Evolutionary conservation across 2,888 invertebrate genomes (phyloP).

Genomic region (Halictus ligatus): DNA sequence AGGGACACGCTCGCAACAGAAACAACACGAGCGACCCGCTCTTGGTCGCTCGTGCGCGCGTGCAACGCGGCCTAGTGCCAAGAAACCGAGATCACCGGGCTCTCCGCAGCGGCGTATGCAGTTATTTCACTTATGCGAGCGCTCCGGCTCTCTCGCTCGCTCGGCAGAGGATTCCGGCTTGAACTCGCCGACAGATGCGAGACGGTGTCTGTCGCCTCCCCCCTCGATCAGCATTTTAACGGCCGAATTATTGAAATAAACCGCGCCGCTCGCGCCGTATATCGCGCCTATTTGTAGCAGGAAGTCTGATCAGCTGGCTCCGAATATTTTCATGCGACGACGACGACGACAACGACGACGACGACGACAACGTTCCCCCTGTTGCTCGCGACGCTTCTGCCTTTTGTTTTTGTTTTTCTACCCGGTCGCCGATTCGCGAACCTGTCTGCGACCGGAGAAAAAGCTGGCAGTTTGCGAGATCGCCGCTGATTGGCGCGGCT

Average conservation of each 20-base stretch:
- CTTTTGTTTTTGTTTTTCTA: background rate
- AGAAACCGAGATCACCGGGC: slow-evolving; percentile 65
- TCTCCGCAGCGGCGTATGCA: slow-evolving; percentile 32
- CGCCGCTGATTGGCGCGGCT: slow-evolving; percentile 15
- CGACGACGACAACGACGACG: background rate
- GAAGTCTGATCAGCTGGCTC: slow-evolving; percentile 48
- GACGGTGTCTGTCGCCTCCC: slow-evolving; percentile 67
- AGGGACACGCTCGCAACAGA: slow-evolving; percentile 8
- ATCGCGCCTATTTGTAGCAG: slow-evolving; percentile 62
- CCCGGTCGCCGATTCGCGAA: background rate
- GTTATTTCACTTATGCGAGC: slow-evolving; percentile 78
- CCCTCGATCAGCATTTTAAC: slow-evolving; percentile 80
- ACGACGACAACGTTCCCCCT: background rate
- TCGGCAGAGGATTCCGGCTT: slow-evolving; percentile 66
- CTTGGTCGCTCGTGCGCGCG: background rate
- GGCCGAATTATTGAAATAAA: slow-evolving; percentile 81
- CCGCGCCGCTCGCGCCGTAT: slow-evolving; percentile 40
- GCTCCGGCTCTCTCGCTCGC: slow-evolving; percentile 43
- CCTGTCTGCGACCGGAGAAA: background rate
- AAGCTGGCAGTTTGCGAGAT: slow-evolving; percentile 17
- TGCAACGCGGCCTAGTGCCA: slow-evolving; percentile 66
- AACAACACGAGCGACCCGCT: background rate
- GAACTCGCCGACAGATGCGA: slow-evolving; percentile 76
- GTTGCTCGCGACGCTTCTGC: background rate
- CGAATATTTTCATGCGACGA: slow-evolving; percentile 32